Conservation (phyloP, 2,888 invertebrate species). For the Archaeoteleia sp. region DNA sequence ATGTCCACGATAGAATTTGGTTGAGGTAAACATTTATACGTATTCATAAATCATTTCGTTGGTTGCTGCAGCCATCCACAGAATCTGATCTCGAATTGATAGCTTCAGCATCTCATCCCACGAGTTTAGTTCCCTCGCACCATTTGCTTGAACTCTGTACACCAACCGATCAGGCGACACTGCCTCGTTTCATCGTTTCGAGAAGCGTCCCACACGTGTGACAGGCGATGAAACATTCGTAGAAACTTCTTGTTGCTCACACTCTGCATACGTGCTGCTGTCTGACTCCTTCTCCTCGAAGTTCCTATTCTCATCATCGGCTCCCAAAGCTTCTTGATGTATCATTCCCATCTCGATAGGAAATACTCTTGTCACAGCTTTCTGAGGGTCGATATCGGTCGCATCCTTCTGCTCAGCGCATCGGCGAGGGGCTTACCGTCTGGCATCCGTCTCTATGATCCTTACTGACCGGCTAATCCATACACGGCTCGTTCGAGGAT, state of each 20-base stretch:
- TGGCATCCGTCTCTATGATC: constrained; percentile 8
- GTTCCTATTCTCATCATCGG: neutral
- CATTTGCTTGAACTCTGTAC: constrained; percentile 3
- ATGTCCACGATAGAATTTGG: too few relatives aligned
- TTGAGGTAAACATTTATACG: too few relatives aligned
- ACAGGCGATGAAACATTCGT: neutral
- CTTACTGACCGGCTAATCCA: constrained; percentile 34
- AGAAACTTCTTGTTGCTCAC: too few relatives aligned
- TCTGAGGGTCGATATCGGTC: neutral
- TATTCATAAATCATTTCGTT: too few relatives aligned
- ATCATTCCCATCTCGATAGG: neutral
- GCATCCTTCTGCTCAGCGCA: neutral
- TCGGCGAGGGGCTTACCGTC: neutral
- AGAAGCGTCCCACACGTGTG: neutral
- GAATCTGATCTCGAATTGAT: constrained; percentile 6
- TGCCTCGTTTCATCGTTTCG: neutral
- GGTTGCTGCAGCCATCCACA: constrained; percentile 51
- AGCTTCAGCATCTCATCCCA: constrained; percentile 19
- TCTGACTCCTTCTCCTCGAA: neutral
- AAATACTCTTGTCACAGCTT: neutral
- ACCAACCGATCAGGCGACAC: constrained; percentile 8
- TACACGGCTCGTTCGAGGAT: constrained; percentile 17
- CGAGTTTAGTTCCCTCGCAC: constrained; percentile 24
- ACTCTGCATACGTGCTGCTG: too few relatives aligned
- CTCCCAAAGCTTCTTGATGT: neutral